Evolutionary conservation across 1,140 invertebrate genomes (phyloP).

Genomic region (Archivesica marissinica): DNA sequence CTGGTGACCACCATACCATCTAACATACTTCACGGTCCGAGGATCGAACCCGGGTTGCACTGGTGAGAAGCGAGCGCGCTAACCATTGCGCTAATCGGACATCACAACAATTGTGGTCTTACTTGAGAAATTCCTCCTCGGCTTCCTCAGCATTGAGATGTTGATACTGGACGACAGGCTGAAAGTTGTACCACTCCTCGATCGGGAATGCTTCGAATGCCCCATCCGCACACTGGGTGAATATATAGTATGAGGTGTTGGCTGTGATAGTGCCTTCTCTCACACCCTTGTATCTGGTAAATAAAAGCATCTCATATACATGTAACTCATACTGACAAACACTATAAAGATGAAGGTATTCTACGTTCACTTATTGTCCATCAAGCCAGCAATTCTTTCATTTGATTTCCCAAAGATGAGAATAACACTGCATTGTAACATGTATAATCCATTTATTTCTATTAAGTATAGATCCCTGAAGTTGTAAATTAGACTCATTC

Average conservation of each 20-base stretch:
- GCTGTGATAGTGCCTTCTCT: constrained; percentile 97
- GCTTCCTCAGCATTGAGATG: constrained; percentile 97
- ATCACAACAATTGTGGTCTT: constrained; percentile 58
- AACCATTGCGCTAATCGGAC: no score
- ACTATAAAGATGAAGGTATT: background rate
- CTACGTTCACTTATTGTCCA: no score
- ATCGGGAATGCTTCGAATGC: constrained; percentile 98
- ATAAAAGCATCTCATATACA: background rate
- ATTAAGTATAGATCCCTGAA: no score
- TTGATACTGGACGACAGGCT: constrained; percentile 95
- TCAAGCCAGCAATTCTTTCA: no score
- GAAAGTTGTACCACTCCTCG: constrained; percentile 96
- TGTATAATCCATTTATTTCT: no score
- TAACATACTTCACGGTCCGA: no score
- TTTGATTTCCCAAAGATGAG: no score
- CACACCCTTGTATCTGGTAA: constrained; percentile 90
- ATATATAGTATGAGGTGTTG: constrained; percentile 98
- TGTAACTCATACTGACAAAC: background rate
- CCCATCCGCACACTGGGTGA: constrained; percentile 96
- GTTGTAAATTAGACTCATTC: no score
- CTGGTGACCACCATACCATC: no score
- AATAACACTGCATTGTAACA: no score
- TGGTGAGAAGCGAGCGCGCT: no score
- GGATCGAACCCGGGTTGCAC: no score
- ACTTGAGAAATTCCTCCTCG: constrained; percentile 96